Evolutionary conservation across 2,113 vertebrate species (phyloP).

Genomic region (Bostrychus sinensis): DNA sequence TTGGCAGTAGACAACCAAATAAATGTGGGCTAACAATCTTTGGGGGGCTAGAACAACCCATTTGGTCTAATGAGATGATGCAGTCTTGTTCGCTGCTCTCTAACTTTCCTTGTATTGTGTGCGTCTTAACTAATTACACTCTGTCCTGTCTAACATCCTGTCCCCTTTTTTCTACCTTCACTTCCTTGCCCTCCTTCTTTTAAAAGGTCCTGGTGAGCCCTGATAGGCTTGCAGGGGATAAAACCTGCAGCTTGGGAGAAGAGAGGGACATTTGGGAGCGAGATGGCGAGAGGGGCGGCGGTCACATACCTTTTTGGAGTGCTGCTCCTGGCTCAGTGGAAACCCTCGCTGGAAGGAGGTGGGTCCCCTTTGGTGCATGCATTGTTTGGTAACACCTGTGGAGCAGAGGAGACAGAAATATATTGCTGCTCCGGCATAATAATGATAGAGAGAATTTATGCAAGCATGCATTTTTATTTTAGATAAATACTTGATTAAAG

Average conservation of each 20-base stretch:
- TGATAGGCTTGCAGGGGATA: slow-evolving; percentile 88
- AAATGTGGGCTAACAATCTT: slow-evolving; percentile 66
- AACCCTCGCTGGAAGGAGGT: slow-evolving; percentile 91
- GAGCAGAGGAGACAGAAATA: slow-evolving; percentile 34
- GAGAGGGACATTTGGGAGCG: slow-evolving; percentile 87
- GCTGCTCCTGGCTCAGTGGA: slow-evolving; percentile 85
- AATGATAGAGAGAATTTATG: neutral
- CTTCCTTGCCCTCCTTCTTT: slow-evolving; percentile 73
- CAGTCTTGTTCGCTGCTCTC: slow-evolving; percentile 66
- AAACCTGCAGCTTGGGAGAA: slow-evolving; percentile 84
- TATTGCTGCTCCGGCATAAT: slow-evolving; percentile 1
- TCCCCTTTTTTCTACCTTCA: slow-evolving; percentile 45
- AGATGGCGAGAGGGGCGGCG: slow-evolving; percentile 87
- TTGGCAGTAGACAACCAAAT: slow-evolving; percentile 74
- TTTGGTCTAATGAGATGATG: slow-evolving; percentile 75
- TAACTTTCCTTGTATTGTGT: slow-evolving; percentile 52
- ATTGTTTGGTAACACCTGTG: slow-evolving; percentile 43
- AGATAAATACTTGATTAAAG: too few relatives aligned
- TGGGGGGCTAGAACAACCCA: slow-evolving; percentile 60
- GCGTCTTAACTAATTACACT: slow-evolving; percentile 82
- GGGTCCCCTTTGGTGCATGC: slow-evolving; percentile 67
- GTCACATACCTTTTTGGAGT: slow-evolving; percentile 81
- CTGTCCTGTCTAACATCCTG: slow-evolving; percentile 77
- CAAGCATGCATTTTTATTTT: slow-evolving; percentile 4
- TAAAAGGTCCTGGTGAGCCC: slow-evolving; percentile 80